These are phyloP conservation scores for Carapus acus DNA, from an alignment of 2,797 vertebrate genomes.

Conservation along the genomic window DNA sequence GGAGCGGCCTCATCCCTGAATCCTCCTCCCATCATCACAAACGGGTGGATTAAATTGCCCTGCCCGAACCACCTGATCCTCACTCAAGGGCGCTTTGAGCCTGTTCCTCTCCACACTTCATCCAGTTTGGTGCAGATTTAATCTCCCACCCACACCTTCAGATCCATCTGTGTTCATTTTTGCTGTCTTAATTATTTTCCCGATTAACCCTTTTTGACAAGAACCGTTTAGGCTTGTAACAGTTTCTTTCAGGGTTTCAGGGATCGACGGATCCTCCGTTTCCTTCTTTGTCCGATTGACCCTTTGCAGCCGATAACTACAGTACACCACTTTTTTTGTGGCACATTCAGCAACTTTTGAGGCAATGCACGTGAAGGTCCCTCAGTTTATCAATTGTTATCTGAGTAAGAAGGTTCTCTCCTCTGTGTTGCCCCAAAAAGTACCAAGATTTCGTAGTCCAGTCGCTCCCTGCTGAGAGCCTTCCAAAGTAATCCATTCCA, in stretches of 20 bases:
- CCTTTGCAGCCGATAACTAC: conserved; percentile 54
- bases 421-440: conserved; percentile 4
- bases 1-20: conserved; percentile 70
- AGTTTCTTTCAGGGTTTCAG: conserved; percentile 46
- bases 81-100: conserved; percentile 51
- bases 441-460: conserved; percentile 5
- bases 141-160: conserved; percentile 69
- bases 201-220: conserved; percentile 42
- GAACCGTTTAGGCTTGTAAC: conserved; percentile 49
- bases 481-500: conserved; percentile 8
- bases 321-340: too few species aligned
- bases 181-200: conserved; percentile 44
- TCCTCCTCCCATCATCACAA: conserved; percentile 69
- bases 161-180: conserved; percentile 61
- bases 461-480: conserved; percentile 60
- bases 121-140: conserved; percentile 65
- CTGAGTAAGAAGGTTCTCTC: background rate
- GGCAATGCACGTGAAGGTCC: background rate
- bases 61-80: conserved; percentile 40
- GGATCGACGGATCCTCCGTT: conserved; percentile 48
- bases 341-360: conserved; percentile 22
- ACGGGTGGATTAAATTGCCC: conserved; percentile 76
- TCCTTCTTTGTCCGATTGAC: conserved; percentile 32
- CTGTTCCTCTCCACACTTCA: conserved; percentile 30
- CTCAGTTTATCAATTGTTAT: too few species aligned